Base-by-base conservation (phyloP, 2,888 invertebrate species). In the Drosophila seclusa region DNA sequence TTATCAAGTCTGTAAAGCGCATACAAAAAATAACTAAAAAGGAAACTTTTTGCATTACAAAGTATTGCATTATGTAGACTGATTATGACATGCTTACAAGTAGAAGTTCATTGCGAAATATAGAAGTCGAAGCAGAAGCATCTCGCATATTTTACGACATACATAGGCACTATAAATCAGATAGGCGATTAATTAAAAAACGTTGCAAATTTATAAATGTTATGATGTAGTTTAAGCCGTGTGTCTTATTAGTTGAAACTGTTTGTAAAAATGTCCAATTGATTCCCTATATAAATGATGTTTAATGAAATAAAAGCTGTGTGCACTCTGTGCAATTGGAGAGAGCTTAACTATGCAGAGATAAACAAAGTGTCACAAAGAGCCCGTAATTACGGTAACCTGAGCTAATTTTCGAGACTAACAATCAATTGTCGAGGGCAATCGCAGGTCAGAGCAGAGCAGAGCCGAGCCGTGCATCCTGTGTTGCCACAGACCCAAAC, bases 351-450 rank as follows among this genome's bases (percentile, higher is more conserved):
- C 82, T 61, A 68, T 72, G 71, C 61, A 65, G 48, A 42, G 54
- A 64, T 57, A 68, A 77, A 80, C 66, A 87, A 81, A 75, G 74
- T 53, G 70, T 50, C 84, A 74, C 68, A 70, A 68, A 81, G 69
- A 69, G 73, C 36, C 67, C 74, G 67, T 76, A 81, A 87, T 90
- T 90, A 80, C 73, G 70, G 86, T 76, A 90, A 87, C 90, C 76
- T 75, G 90, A 87, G 86, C 90, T 87, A 87, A 90, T 87, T 89
- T 90, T 62, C 71, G 70, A 74, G 72, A 68, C 61, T 61, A 77
- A 75, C 89, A 87, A 89, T 89, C 89, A 87, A 87, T 89, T 78
- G 76, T 69, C 60, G 34, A 16, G 50, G 69, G 62, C 49, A 38
- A 36, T 61, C 49, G 54, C 32, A 36, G 24, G 34, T 29, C 50